Evolutionary conservation across 2,113 vertebrate species (phyloP).

Genomic region (Rostratula benghalensis): DNA sequence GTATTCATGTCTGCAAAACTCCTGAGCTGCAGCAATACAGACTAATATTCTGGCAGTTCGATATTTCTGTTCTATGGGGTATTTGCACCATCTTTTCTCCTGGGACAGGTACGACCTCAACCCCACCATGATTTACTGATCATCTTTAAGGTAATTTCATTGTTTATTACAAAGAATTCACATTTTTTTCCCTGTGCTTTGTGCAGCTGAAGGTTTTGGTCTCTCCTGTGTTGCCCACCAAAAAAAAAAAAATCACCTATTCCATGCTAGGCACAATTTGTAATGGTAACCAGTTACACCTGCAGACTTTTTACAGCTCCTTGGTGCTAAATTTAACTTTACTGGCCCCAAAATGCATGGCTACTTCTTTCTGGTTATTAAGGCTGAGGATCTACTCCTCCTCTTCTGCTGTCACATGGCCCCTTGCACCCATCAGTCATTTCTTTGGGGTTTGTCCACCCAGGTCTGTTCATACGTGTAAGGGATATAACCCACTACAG

Average conservation of each 20-base stretch:
- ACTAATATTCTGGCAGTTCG: neutral
- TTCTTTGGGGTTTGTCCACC: neutral
- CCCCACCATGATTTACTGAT: neutral
- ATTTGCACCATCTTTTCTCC: neutral
- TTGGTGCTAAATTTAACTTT: neutral
- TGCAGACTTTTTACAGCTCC: neutral
- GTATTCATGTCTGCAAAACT: neutral
- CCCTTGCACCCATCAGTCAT: neutral
- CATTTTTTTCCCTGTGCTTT: neutral
- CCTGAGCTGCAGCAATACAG: neutral
- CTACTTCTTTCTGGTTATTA: neutral
- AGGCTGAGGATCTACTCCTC: neutral
- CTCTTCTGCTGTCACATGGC: neutral
- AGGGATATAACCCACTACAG: neutral
- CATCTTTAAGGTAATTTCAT: neutral
- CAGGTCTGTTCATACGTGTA: neutral
- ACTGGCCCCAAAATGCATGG: neutral
- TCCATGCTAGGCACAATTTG: neutral
- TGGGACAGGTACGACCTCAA: neutral
- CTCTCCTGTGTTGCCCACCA: accelerated
- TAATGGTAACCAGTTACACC: neutral
- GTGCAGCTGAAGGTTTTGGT: neutral
- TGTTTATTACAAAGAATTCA: neutral
- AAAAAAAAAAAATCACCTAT: neutral
- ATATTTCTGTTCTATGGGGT: neutral